These are phyloP conservation scores for Ciconia nigra DNA, from an alignment of 2,797 vertebrate genomes.

Conservation along the genomic window DNA sequence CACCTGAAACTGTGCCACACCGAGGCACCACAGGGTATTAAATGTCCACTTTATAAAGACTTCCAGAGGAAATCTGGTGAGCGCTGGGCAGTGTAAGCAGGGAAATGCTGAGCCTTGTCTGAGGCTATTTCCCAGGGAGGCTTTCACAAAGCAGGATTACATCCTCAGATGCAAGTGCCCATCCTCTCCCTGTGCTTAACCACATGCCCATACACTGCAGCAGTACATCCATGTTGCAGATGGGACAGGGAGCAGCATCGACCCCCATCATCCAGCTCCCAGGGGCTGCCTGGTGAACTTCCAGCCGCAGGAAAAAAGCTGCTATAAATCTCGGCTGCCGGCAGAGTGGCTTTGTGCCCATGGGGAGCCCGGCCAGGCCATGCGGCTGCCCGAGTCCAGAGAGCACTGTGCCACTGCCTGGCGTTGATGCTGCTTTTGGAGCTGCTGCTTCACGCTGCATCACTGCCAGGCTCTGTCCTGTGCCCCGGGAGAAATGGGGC, in stretches of 20 bases:
- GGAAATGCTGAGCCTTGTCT: neutral
- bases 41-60: neutral
- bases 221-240: neutral
- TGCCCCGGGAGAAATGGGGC: neutral
- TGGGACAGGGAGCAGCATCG: neutral
- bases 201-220: neutral
- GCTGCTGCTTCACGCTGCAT: neutral
- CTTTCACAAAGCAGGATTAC: neutral
- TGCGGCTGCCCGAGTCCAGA: accelerated
- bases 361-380: neutral
- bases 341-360: neutral
- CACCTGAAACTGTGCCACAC: neutral
- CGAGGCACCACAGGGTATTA: accelerated
- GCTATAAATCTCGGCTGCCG: neutral
- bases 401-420: neutral
- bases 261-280: neutral
- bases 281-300: neutral
- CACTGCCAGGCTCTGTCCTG: neutral
- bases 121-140: neutral
- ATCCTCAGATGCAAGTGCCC: neutral
- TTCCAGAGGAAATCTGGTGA: neutral
- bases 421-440: neutral
- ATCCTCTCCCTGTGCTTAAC: neutral
- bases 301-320: neutral
- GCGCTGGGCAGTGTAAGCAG: neutral